Base-by-base conservation (phyloP, 2,888 invertebrate species). In the Agrochola litura region DNA sequence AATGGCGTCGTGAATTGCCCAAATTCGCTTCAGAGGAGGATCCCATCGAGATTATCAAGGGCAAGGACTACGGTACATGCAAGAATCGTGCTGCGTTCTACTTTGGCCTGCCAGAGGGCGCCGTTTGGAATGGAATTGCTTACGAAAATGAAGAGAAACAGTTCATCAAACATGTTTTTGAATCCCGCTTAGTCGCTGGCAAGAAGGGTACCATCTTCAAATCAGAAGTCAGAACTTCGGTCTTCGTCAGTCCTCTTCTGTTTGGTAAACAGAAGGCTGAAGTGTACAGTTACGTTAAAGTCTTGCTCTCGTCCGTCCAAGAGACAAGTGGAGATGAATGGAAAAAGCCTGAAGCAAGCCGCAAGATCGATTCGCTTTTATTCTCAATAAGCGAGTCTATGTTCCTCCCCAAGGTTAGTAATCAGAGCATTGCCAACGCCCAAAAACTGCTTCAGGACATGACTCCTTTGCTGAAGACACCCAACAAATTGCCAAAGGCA, bases 161-260 rank as follows among this genome's bases (percentile, higher is more conserved):
- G 86, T 96, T 97, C 84, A 94, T 97, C 66, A 93, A 97, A 91
- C 97, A 97, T 86, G 96, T 97, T 19, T 97, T 97, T 22, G 93
- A 97, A 8, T 97, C 97, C 63, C 97, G 97, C 71, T 92, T 98
- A 69, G 92, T 98, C 54, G 94, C 96, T 61, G 94, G 94, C 41
- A 96, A 97, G 76, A 94, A 96, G 68, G 98, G 97, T 85, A 97
- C 97, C 54, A 97, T 98, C 81, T 98, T 97, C 91, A 97, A 97
- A 74, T 95, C 97, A 9, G 97, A 97, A 85, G 97, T 97, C 52
- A 96, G 96, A 22, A 97, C 97, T 92, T 97, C 97, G 74, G 97
- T 98, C 74, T 91, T 97, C 41, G 94, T 97, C n/a, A 97, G 97
- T 81, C 97, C 98, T 25, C 95, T 96, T 70, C 88, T 97, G 70